Base-by-base conservation (phyloP, 2,888 invertebrate genomes). In the Leucophenga maculata region DNA sequence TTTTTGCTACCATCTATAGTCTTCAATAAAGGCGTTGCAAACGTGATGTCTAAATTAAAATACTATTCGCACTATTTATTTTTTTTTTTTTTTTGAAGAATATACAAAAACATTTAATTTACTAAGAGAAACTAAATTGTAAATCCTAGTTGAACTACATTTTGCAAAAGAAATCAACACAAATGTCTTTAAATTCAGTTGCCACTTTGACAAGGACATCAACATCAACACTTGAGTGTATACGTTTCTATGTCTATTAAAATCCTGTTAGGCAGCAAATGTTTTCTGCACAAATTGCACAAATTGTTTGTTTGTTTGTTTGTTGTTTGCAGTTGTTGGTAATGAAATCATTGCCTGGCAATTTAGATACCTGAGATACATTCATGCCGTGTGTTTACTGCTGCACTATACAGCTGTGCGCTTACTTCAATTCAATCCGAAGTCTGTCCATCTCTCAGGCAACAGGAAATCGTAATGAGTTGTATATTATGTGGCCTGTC, bases 291-390 rank as follows among this genome's bases (percentile, higher is more conserved):
- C 22, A 55, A 55, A 55, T 22, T 26, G 26, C 26, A 22, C 55
- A 31, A 57, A 8, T 31, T 57, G 57, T 57, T 57, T 54, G 20
- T 13, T n/a, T n/a, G n/a, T n/a, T n/a, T n/a, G n/a, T n/a, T n/a
- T n/a, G n/a, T n/a, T n/a, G n/a, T n/a, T 54, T 18, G 54, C 54
- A 18, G n/a, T 22, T 14, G 13, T 31, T 57, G 57, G 31, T 57
- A 57, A 57, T 31, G 31, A 31, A 57, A 57, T 16, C 57, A 57
- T 31, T 31, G 52, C 20, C 20, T 18, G 52, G 18, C 52, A 52
- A 52, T 8, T 54, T 20, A 6, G 8, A n/a, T 50, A 50, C 50
- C 50, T 50, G 50, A 18, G 18, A 8, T n/a, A 20, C 22, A 18
- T 54, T 54, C 54, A 54, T 54, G n/a, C n/a, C n/a, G n/a, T n/a